Conservation (phyloP, 1,140 invertebrate genomes). For the Sinonovacula constricta region DNA sequence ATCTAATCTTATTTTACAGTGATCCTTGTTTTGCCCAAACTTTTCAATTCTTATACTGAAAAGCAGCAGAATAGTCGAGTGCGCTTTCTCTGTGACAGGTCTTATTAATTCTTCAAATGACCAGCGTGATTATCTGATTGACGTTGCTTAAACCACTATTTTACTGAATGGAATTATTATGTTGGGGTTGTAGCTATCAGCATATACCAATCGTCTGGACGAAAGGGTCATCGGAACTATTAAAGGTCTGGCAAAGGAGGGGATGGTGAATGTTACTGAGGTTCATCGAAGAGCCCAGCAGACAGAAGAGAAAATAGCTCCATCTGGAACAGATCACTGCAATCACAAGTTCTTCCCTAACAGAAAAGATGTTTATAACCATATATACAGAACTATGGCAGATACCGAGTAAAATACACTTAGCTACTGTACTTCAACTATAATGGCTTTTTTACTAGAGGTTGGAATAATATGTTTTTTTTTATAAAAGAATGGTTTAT, state of each 20-base stretch:
- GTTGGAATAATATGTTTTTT: too few relatives aligned
- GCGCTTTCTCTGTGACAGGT: neutral
- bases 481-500: too few relatives aligned
- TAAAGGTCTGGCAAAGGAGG: conserved; percentile 16
- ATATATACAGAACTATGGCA: conserved; percentile 16
- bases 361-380: conserved; percentile 16
- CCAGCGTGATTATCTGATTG: conserved; percentile 1
- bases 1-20: too few relatives aligned
- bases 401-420: neutral
- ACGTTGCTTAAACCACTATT: conserved; percentile 3
- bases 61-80: conserved; percentile 1
- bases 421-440: too few relatives aligned
- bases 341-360: conserved; percentile 19
- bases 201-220: conserved; percentile 25
- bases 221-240: conserved; percentile 27
- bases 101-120: conserved; percentile 2
- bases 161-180: conserved; percentile 27
- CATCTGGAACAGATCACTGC: conserved; percentile 21
- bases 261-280: conserved; percentile 22
- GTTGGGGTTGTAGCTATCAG: conserved; percentile 28
- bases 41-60: conserved; percentile 4
- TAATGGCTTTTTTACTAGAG: too few relatives aligned
- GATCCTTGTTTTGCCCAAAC: neutral
- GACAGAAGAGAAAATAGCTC: conserved; percentile 18
- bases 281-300: conserved; percentile 30